Evolutionary conservation across 2,888 invertebrate genomes (phyloP), one percentile per base, ranked within the genome.

Genomic region (Zootermopsis nevadensis): DNA sequence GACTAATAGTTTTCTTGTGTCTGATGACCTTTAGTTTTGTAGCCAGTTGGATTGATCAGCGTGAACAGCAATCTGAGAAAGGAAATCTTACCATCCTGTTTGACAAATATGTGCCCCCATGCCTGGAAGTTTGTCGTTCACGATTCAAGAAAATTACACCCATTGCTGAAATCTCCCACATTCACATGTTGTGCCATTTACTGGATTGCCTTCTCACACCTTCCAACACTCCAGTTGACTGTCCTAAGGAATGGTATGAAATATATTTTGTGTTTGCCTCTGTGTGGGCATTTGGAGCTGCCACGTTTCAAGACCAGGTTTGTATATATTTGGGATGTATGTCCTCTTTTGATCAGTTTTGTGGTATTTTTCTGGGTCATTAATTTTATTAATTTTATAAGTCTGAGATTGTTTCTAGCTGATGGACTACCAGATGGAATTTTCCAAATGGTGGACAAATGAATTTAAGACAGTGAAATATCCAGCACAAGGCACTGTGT

Each of bases 281-380:
- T 82, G 93, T 98, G 35, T 98, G 98, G 98, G 97, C 98, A 0
- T 99, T 98, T 88, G 98, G 98, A 1, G 97, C 98, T 0, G 94
- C 95, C 0, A 92, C 96, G 83, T 98, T 96, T 89, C 97, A 97
- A 91, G 98, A 98, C 90, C 92, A 92, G 87, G 89, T 89, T 84
- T 84, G 27, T 80, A 60, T 60, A 60, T n/a, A 27, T 48, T 19
- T 48, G 27, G 1, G n/a, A 27, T 60, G 60, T 27, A n/a, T 48
- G 19, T 15, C 19, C 48, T 0, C 19, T 48, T 15, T 27, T 48
- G 0, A 60, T 12, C 8, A n/a, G 60, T 60, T 22, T 19, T 24
- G 55, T 55, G n/a, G 12, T 19, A 38, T 10, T 10, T 7, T 55
- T 55, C 24, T 55, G 19, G 3, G 3, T 55, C 53, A 19, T 7